Conservation (phyloP, 2,113 vertebrate species). For the Amazona vittata region DNA sequence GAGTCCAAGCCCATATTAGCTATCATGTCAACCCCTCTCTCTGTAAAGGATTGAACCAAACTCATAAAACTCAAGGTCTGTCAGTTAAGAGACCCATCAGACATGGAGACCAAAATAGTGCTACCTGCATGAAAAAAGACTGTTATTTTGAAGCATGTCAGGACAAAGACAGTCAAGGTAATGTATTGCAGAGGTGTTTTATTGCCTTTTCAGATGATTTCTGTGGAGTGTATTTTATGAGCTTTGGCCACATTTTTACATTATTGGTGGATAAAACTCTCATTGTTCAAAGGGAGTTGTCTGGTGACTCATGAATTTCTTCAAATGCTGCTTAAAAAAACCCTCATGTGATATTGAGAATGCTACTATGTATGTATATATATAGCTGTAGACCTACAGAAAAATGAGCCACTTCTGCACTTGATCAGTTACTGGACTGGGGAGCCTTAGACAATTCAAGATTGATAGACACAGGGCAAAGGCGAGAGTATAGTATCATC, state of each 20-base stretch:
- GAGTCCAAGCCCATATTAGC: background rate
- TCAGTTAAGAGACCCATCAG: background rate
- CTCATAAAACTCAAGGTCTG: background rate
- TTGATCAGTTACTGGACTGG: conserved; percentile 1
- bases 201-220: conserved; percentile 39
- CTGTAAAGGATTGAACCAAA: background rate
- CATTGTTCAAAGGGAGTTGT: conserved; percentile 44
- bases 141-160: background rate
- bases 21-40: background rate
- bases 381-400: background rate
- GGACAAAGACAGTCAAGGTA: conserved; percentile 9
- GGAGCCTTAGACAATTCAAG: conserved; percentile 22
- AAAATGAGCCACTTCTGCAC: background rate
- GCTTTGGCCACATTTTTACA: background rate
- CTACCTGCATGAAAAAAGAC: background rate
- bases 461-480: conserved; percentile 35
- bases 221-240: conserved; percentile 14
- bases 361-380: background rate
- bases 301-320: conserved; percentile 49
- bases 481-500: conserved; percentile 27
- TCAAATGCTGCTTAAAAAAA: conserved; percentile 7
- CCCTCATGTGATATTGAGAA: background rate
- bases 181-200: background rate
- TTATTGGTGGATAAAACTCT: conserved; percentile 1
- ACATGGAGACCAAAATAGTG: background rate